Conservation (phyloP, 2,888 invertebrate genomes). For the Polymixis lichenea region DNA sequence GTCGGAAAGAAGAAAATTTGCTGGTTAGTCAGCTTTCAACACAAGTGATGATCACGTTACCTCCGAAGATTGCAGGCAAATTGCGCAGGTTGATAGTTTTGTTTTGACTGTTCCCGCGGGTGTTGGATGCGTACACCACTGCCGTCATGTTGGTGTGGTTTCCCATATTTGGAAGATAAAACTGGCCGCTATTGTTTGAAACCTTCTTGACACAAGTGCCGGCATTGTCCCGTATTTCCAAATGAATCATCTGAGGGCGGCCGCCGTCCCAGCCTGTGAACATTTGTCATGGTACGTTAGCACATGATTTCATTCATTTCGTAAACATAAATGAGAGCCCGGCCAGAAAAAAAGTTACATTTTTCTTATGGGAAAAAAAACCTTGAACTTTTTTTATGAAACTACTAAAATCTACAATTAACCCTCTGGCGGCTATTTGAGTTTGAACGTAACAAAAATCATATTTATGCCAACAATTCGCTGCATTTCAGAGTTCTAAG, state of each 20-base stretch:
- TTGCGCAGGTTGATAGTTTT: slow-evolving; percentile 65
- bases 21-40: background rate
- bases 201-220: slow-evolving; percentile 73
- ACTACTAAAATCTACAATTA: too few relatives aligned
- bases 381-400: too few relatives aligned
- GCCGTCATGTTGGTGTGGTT: slow-evolving; percentile 76
- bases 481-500: too few relatives aligned
- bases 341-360: too few relatives aligned
- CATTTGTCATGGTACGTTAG: background rate
- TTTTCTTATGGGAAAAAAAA: too few relatives aligned
- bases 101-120: slow-evolving; percentile 74
- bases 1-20: background rate
- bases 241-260: slow-evolving; percentile 76
- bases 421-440: too few relatives aligned
- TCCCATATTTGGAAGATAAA: slow-evolving; percentile 73
- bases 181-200: slow-evolving; percentile 75
- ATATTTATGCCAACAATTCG: too few relatives aligned
- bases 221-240: slow-evolving; percentile 72
- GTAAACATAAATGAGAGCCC: too few relatives aligned
- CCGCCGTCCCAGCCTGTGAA: slow-evolving; percentile 83
- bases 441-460: too few relatives aligned
- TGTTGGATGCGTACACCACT: slow-evolving; percentile 76
- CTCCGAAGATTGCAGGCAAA: background rate
- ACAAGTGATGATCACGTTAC: background rate
- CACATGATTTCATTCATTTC: background rate